Base-by-base conservation (phyloP, 2,797 vertebrate species). In the Sphenodon punctatus region DNA sequence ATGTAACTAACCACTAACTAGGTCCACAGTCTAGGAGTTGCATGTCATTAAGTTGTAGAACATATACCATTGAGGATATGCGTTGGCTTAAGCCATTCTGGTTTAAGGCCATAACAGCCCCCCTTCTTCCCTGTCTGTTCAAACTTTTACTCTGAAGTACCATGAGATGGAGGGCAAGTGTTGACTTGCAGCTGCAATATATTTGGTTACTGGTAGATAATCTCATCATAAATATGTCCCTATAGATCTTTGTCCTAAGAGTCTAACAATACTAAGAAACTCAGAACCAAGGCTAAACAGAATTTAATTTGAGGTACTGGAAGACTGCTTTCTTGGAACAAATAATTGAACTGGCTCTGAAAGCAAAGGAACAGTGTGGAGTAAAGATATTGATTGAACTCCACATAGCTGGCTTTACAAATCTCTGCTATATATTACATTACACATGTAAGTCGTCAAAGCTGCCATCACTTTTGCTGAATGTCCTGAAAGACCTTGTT, bases 161-260 rank as follows among this genome's bases (percentile, higher is more conserved):
- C 0, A 0, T 30, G 66, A 49, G 17, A 43, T 16, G 20, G 14
- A 69, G n/a, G 10, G 12, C 45, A 5, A 64, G 8, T 0, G 3
- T 2, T 6, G 42, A 34, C 32, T 3, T 56, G 46, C 20, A 48
- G 34, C 48, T 68, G 27, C 30, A 55, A 36, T 6, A 1, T 13
- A 80, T 22, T 79, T 15, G 36, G 27, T 85, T 39, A 45, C 3
- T 2, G 3, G 4, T 5, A 72, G 68, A 41, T 1, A 3, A 6
- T 39, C 22, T 65, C 32, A 2, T 32, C 22, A 3, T 1, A 20
- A 25, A 5, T 0, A 2, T 0, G 0, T 11, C 17, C 81, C 78
- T 75, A n/a, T 45, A 89, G 75, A 53, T 55, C 5, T 58, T 59
- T 25, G 32, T 20, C 16, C 53, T 53, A 64, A 38, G 3, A 8